Evolutionary conservation across 2,113 vertebrate genomes (phyloP).

Genomic region (Hymenochirus boettgeri): DNA sequence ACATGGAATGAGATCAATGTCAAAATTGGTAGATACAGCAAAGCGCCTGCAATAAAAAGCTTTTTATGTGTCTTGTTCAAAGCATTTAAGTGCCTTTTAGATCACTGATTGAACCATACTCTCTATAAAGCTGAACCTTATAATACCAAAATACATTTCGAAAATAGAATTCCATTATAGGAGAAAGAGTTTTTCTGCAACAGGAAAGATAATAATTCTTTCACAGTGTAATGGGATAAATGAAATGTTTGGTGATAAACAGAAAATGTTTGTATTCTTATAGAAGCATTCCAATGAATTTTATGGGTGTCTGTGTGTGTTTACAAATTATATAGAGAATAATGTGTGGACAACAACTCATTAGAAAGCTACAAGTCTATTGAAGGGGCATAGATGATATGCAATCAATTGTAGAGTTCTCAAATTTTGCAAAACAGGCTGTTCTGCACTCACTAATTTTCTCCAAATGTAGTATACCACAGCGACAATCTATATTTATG

Average conservation of each 20-base stretch:
- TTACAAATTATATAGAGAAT: slow-evolving; percentile 33
- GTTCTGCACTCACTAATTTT: slow-evolving; percentile 23
- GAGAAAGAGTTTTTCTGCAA: slow-evolving; percentile 61
- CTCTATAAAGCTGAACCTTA: slow-evolving; percentile 74
- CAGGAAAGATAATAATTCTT: slow-evolving; percentile 67
- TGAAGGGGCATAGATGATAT: slow-evolving; percentile 26
- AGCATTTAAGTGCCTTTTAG: slow-evolving; percentile 74
- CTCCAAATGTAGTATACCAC: slow-evolving; percentile 10
- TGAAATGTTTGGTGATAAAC: slow-evolving; percentile 72
- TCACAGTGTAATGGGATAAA: slow-evolving; percentile 60
- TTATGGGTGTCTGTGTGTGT: slow-evolving; percentile 8
- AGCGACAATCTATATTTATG: no score
- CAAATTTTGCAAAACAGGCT: slow-evolving; percentile 6
- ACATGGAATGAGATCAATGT: slow-evolving; percentile 64
- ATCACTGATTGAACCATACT: slow-evolving; percentile 70
- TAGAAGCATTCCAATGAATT: slow-evolving; percentile 39
- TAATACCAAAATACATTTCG: slow-evolving; percentile 71
- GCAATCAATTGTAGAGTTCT: slow-evolving; percentile 17
- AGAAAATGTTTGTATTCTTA: slow-evolving; percentile 54
- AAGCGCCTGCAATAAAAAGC: slow-evolving; percentile 68
- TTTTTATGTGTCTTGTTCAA: slow-evolving; percentile 72
- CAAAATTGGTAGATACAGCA: slow-evolving; percentile 63
- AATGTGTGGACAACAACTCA: slow-evolving; percentile 28
- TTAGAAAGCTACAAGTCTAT: slow-evolving; percentile 34
- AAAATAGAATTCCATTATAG: slow-evolving; percentile 69